Conservation (phyloP, 2,888 invertebrate species). For the Tachina fera region DNA sequence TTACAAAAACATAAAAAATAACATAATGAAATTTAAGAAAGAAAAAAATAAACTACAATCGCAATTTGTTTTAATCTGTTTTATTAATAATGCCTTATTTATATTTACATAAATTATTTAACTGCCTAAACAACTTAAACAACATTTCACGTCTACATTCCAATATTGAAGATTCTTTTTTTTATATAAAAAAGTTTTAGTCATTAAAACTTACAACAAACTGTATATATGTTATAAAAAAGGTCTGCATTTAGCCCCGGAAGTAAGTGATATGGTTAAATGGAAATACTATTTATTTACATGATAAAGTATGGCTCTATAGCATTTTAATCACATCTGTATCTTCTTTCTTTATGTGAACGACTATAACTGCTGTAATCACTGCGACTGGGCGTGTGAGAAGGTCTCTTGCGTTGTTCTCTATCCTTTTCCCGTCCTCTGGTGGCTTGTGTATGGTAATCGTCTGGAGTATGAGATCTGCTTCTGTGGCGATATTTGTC, state of each 20-base stretch:
- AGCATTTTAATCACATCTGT: constrained; percentile 54
- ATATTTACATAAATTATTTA: constrained; percentile 28
- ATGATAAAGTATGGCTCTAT: neutral
- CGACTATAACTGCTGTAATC: constrained; percentile 35
- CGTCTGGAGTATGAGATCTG: constrained; percentile 28
- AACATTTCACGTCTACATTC: constrained; percentile 53
- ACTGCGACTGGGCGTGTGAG: constrained; percentile 43
- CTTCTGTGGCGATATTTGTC: constrained; percentile 53
- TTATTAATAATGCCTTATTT: constrained; percentile 40
- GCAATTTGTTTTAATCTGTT: neutral
- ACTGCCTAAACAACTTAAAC: constrained; percentile 68
- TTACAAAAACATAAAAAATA: neutral
- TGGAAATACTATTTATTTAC: constrained; percentile 27
- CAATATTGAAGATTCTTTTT: neutral
- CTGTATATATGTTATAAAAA: neutral
- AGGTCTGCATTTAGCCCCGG: constrained; percentile 21
- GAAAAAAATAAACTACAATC: neutral
- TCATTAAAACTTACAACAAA: constrained; percentile 16
- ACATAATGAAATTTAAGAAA: neutral
- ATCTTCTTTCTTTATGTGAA: constrained; percentile 53
- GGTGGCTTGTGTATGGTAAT: constrained; percentile 23
- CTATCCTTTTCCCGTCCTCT: constrained; percentile 43
- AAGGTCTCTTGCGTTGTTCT: constrained; percentile 62
- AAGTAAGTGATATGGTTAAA: constrained; percentile 58
- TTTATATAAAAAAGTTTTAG: constrained; percentile 27